Evolutionary conservation across 2,113 vertebrate species (phyloP).

Genomic region (Parotia lawesii): DNA sequence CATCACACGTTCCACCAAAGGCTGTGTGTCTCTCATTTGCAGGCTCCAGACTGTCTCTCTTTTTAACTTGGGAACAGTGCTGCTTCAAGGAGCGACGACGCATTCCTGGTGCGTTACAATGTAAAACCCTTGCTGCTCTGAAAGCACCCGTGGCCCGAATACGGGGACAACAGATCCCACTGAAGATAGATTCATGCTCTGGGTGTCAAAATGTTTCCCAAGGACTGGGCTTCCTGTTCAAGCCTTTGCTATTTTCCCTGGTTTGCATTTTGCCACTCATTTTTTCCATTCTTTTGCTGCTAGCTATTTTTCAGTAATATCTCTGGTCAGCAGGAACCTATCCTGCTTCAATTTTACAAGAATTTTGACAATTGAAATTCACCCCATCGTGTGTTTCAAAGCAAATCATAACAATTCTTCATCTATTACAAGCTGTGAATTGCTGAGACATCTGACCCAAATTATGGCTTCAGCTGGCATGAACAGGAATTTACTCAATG

Average conservation of each 20-base stretch:
- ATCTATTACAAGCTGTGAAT: slow-evolving; percentile 31
- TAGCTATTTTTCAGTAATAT: slow-evolving; percentile 31
- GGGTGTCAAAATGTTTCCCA: background rate
- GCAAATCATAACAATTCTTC: slow-evolving; percentile 36
- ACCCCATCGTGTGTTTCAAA: slow-evolving; percentile 38
- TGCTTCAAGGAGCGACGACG: background rate
- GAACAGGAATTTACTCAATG: background rate
- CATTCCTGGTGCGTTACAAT: background rate
- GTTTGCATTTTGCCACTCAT: background rate
- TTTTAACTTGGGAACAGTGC: background rate
- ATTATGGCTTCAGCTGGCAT: slow-evolving; percentile 27
- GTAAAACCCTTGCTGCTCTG: background rate
- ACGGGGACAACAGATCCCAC: background rate
- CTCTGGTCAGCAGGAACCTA: slow-evolving; percentile 37
- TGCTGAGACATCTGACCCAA: slow-evolving; percentile 46
- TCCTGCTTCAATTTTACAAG: slow-evolving; percentile 26
- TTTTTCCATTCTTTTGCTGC: slow-evolving; percentile 23
- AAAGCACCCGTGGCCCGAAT: background rate
- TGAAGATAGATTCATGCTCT: background rate
- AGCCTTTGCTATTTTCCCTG: background rate
- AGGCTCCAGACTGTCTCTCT: slow-evolving; percentile 35
- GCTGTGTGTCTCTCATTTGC: background rate
- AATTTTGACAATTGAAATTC: slow-evolving; percentile 53
- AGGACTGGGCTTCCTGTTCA: background rate
- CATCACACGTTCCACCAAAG: background rate